Evolutionary conservation across 1,140 invertebrate species (phyloP).

Genomic region (Drosophila bifasciata): DNA sequence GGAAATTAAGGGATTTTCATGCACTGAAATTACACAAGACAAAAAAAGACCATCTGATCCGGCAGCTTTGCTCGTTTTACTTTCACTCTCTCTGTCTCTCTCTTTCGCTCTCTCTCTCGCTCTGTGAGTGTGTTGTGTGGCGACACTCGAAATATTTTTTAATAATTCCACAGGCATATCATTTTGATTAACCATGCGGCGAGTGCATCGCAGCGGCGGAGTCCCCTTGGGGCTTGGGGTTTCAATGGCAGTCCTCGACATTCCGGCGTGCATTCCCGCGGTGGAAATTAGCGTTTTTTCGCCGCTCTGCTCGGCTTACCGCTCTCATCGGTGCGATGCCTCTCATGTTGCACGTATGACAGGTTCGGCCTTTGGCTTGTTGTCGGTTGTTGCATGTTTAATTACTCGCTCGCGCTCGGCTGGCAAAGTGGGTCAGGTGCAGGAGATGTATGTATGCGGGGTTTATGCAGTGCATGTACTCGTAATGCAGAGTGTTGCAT

Average conservation of each 20-base stretch:
- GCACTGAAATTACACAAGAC: constrained; percentile 13
- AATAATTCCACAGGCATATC: constrained; percentile 12
- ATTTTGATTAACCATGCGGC: constrained; percentile 16
- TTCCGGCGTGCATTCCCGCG: constrained; percentile 9
- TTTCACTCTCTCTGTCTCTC: not conserved
- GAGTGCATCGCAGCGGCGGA: not conserved
- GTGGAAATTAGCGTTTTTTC: constrained; percentile 24
- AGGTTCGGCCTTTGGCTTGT: constrained; percentile 23
- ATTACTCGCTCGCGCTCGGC: constrained; percentile 30
- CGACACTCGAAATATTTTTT: constrained; percentile 7
- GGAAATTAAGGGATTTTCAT: constrained; percentile 5
- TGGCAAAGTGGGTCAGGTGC: constrained; percentile 51
- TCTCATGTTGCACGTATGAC: constrained; percentile 30
- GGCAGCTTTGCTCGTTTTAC: not conserved
- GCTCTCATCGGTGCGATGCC: constrained; percentile 23
- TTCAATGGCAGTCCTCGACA: constrained; percentile 25
- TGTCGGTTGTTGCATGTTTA: constrained; percentile 35
- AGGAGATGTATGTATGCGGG: not conserved
- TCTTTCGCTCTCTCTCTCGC: too few relatives aligned
- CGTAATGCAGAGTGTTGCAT: constrained; percentile 33
- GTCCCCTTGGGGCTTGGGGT: constrained; percentile 3
- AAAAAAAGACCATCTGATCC: not conserved
- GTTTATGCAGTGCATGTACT: not conserved
- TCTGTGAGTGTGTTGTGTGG: too few relatives aligned
- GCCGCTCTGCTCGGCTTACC: constrained; percentile 26